A percentile compares a stretch with the other conserved stretches of the same genome.
phyloP scores from a whole-genome alignment of 2,113 vertebrate genomes.

The Noturus placidus region DNA sequence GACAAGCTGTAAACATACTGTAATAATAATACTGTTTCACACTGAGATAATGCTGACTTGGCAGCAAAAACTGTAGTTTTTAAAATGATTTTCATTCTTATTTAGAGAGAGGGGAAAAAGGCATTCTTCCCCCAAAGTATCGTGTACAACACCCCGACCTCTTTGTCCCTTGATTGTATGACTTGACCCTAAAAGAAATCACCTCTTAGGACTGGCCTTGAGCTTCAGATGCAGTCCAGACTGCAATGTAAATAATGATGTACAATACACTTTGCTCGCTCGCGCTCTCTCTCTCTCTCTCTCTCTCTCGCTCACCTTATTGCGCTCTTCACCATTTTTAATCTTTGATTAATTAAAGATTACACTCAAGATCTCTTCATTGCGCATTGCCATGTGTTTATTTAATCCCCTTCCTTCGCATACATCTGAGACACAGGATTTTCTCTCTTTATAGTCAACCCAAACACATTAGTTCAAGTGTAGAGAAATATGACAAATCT shows the following conservation, averaged over 20 bases:
- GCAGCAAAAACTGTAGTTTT: slow-evolving; percentile 99
- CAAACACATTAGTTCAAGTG: slow-evolving; percentile 79
- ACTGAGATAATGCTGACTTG: slow-evolving; percentile 90
- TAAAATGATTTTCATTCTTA: slow-evolving; percentile 97
- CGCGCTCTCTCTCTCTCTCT: slow-evolving; percentile 63
- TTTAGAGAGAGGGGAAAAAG: slow-evolving; percentile 82
- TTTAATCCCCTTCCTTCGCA: slow-evolving; percentile 58
- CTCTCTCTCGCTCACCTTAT: slow-evolving; percentile 72
- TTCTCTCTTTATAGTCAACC: slow-evolving; percentile 58
- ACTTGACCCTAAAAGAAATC: slow-evolving; percentile 93
- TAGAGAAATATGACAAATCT: slow-evolving; percentile 71
- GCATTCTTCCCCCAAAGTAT: slow-evolving; percentile 95
- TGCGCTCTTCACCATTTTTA: slow-evolving; percentile 76
- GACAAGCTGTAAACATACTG: slow-evolving; percentile 74
- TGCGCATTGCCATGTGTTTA: slow-evolving; percentile 65
- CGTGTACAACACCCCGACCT: slow-evolving; percentile 99
- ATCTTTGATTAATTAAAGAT: slow-evolving; percentile 69
- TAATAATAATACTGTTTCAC: slow-evolving; percentile 98
- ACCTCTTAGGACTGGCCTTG: slow-evolving; percentile 99
- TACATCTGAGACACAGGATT: slow-evolving; percentile 48
- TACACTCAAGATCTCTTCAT: slow-evolving; percentile 59
- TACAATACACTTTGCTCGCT: slow-evolving; percentile 89
- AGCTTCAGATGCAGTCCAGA: slow-evolving; percentile 90
- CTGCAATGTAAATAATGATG: slow-evolving; percentile 96
- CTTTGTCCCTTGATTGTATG: slow-evolving; percentile 99